Percentiles rank a stretch among this genome's conserved stretches.
Evolutionary conservation across 2,888 invertebrate genomes (phyloP).

Genomic region (Biston betularia): DNA sequence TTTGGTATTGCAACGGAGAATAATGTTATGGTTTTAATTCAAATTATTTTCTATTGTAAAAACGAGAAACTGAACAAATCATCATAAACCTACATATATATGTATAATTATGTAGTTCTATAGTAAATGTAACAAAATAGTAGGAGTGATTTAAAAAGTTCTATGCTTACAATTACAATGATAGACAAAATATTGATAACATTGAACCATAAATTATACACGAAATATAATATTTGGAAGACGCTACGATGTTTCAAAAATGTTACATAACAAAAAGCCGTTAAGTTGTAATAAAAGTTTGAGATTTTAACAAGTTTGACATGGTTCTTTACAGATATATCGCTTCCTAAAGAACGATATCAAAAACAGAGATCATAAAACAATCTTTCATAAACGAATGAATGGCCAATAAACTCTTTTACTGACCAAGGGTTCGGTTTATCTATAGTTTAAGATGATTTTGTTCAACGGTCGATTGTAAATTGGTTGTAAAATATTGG

Average conservation of each 20-base stretch:
- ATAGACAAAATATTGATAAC: neutral
- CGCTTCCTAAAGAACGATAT: conserved; percentile 1
- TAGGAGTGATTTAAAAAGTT: too few species aligned
- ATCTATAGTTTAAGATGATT: conserved; percentile 19
- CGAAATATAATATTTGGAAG: neutral
- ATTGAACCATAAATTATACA: neutral
- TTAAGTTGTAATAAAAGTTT: conserved; percentile 1
- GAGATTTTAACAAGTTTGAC: neutral
- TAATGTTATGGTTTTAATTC: too few species aligned
- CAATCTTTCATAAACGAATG: conserved; percentile 11
- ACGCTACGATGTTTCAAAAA: neutral
- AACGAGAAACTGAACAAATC: too few species aligned
- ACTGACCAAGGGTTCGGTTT: conserved; percentile 14
- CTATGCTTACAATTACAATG: too few species aligned
- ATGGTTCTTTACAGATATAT: neutral
- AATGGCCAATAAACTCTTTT: conserved; percentile 25
- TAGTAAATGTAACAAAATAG: too few species aligned
- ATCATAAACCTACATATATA: too few species aligned
- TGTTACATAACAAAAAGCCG: conserved; percentile 1
- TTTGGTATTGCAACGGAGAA: too few species aligned
- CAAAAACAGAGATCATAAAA: conserved; percentile 25
- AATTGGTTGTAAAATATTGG: neutral
- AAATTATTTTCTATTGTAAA: too few species aligned
- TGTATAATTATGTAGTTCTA: too few species aligned
- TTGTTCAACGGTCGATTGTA: conserved; percentile 3